Conservation (phyloP, 1,140 invertebrate species). For the Mizuhopecten yessoensis region DNA sequence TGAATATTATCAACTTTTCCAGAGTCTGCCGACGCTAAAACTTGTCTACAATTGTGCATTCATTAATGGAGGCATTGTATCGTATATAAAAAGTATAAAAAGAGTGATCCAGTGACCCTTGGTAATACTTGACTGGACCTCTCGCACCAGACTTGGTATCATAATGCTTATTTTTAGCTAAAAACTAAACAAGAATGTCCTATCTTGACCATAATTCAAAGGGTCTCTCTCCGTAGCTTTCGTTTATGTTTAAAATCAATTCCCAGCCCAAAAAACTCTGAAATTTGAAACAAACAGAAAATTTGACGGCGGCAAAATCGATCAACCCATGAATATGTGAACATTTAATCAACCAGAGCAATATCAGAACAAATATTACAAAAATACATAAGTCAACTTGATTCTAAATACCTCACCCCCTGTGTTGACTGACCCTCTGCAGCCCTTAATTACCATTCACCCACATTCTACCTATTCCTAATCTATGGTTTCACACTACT, state of each 20-base stretch:
- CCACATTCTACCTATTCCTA: not conserved
- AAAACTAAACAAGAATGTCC: not conserved
- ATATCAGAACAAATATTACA: not conserved
- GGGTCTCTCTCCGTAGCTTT: not conserved
- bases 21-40: not conserved
- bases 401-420: not conserved
- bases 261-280: not conserved
- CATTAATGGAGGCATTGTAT: not conserved
- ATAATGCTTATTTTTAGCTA: slow-evolving; percentile 32
- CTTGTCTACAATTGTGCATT: not conserved
- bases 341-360: not conserved
- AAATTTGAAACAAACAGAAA: not conserved
- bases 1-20: not conserved
- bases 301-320: not conserved
- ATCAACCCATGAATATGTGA: not conserved
- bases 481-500: not conserved
- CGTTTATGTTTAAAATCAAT: not conserved
- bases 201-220: not conserved
- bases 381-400: slow-evolving; percentile 26
- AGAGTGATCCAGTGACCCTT: not conserved
- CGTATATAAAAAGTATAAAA: slow-evolving; percentile 25
- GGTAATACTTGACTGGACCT: not conserved
- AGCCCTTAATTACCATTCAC: slow-evolving; percentile 15
- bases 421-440: not conserved
- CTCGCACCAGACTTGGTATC: slow-evolving; percentile 14